phyloP scores from a whole-genome alignment of 1,140 invertebrate species.

The Drosophila saltans region DNA sequence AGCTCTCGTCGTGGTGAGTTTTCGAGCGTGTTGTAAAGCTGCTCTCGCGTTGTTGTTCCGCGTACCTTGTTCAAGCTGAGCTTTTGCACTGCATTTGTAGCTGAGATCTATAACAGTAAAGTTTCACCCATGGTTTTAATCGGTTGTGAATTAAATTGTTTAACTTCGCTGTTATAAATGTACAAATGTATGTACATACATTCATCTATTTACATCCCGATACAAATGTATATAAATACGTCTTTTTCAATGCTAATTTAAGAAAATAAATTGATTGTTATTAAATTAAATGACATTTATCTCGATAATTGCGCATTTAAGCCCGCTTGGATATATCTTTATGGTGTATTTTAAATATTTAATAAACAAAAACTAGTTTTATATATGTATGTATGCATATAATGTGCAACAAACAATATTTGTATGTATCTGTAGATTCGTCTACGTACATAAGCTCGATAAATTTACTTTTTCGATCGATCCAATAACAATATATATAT shows the following conservation, averaged over 20 bases:
- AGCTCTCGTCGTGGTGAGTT: slow-evolving; percentile 66
- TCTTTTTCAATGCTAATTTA: background rate
- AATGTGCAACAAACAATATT: slow-evolving; percentile 7
- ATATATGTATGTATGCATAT: slow-evolving; percentile 1
- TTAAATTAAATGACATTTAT: slow-evolving; percentile 3
- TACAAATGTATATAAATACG: background rate
- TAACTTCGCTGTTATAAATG: slow-evolving; percentile 19
- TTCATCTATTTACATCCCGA: slow-evolving; percentile 8
- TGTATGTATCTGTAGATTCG: background rate
- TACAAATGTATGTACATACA: slow-evolving; percentile 17
- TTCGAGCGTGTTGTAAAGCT: slow-evolving; percentile 58
- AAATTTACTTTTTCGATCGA: background rate
- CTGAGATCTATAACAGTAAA: slow-evolving; percentile 59
- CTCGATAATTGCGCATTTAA: slow-evolving; percentile 3
- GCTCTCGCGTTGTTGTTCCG: slow-evolving; percentile 45
- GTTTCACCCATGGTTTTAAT: slow-evolving; percentile 60
- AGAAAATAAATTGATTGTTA: background rate
- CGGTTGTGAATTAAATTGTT: slow-evolving; percentile 43
- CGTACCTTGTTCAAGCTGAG: slow-evolving; percentile 43
- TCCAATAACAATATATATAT: background rate
- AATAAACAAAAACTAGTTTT: slow-evolving; percentile 7
- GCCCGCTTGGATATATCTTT: background rate
- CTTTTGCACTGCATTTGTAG: slow-evolving; percentile 42
- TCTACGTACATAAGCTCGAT: too few species aligned
- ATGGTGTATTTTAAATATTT: slow-evolving; percentile 5